These are phyloP conservation scores for Andrena marginata DNA, from an alignment of 2,888 invertebrate genomes.

Conservation along the genomic window DNA sequence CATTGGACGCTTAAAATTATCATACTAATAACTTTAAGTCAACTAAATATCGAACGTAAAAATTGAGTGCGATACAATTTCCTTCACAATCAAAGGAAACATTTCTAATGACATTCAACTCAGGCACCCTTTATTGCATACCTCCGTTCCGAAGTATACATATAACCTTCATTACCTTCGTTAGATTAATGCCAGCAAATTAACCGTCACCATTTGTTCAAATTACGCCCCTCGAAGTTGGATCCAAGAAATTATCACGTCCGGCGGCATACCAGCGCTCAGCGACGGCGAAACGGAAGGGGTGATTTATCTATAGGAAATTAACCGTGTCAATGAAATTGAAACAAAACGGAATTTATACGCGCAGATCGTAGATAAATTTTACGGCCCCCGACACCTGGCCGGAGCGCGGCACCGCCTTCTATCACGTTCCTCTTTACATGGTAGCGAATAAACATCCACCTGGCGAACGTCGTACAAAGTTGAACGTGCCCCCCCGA, in stretches of 20 bases:
- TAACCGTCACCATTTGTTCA: not conserved
- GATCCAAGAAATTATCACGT: not conserved
- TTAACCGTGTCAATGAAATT: slow-evolving; percentile 21
- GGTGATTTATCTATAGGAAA: slow-evolving; percentile 1
- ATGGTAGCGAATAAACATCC: slow-evolving; percentile 33
- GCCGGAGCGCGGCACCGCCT: slow-evolving; percentile 20
- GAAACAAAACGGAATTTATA: slow-evolving; percentile 41
- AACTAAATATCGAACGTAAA: too few species aligned
- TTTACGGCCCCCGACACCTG: slow-evolving; percentile 31
- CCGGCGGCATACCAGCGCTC: not conserved
- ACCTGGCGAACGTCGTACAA: slow-evolving; percentile 34
- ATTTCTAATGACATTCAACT: too few species aligned
- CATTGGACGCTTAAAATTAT: too few species aligned
- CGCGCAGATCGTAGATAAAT: slow-evolving; percentile 37
- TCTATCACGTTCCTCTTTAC: slow-evolving; percentile 21
- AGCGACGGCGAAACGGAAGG: not conserved
- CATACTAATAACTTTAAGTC: too few species aligned
- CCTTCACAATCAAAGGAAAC: too few species aligned
- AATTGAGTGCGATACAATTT: too few species aligned
- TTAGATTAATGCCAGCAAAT: too few species aligned
- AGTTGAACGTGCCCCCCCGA: slow-evolving; percentile 24
- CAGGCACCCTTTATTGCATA: too few species aligned
- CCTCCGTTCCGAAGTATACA: too few species aligned
- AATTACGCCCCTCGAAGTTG: not conserved
- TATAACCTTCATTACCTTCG: too few species aligned